A percentile compares a stretch with the other conserved stretches of the same genome.
phyloP scores from a whole-genome alignment of 2,888 invertebrate species.

The Rutpela maculata region DNA sequence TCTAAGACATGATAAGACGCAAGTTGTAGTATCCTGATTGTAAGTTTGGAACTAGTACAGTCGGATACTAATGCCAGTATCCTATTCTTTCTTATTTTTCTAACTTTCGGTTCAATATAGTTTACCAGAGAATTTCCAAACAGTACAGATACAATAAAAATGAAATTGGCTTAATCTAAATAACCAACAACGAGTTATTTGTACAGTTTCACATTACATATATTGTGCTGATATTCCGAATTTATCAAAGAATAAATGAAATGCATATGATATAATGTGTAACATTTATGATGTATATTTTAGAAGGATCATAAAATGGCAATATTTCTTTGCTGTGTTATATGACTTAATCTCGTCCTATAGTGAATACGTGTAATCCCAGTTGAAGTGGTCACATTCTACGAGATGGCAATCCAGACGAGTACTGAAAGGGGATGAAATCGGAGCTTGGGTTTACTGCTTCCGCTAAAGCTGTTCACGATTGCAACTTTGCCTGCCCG shows the following conservation, averaged over 20 bases:
- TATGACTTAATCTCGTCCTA: slow-evolving; percentile 54
- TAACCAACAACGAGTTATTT: too few relatives aligned
- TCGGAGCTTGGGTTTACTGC: slow-evolving; percentile 63
- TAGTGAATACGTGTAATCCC: slow-evolving; percentile 43
- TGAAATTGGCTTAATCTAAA: too few relatives aligned
- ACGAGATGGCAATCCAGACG: slow-evolving; percentile 53
- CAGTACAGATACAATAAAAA: too few relatives aligned
- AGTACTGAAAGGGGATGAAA: slow-evolving; percentile 61
- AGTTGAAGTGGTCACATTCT: slow-evolving; percentile 61
- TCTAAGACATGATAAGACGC: too few relatives aligned
- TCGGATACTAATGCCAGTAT: too few relatives aligned
- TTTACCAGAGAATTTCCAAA: too few relatives aligned
- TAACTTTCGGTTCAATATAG: too few relatives aligned
- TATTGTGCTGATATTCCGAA: background rate
- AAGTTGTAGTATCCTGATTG: too few relatives aligned
- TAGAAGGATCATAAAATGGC: slow-evolving; percentile 50
- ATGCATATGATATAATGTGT: slow-evolving; percentile 46
- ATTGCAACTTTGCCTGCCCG: slow-evolving; percentile 61
- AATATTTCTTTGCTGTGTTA: slow-evolving; percentile 53
- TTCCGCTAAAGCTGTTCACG: slow-evolving; percentile 67
- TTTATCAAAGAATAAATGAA: slow-evolving; percentile 28
- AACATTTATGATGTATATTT: slow-evolving; percentile 48
- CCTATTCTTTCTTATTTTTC: too few relatives aligned
- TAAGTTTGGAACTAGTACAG: too few relatives aligned
- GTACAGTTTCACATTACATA: too few relatives aligned